phyloP scores from a whole-genome alignment of 2,113 vertebrate species.

The Aramus guarauna region DNA sequence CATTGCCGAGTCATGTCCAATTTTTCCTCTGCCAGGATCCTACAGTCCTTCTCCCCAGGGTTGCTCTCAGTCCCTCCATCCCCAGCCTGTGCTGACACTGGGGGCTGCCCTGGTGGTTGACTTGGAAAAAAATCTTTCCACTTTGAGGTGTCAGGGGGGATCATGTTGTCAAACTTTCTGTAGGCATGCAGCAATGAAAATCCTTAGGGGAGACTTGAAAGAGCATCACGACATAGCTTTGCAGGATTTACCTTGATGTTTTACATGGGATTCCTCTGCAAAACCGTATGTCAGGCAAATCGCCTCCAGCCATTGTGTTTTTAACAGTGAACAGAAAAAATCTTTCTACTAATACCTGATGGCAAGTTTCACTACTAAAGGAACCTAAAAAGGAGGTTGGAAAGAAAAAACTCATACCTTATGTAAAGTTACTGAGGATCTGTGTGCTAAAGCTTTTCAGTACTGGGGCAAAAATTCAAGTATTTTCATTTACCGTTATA shows the following conservation, averaged over 20 bases:
- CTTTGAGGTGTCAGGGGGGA: neutral
- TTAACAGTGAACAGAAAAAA: neutral
- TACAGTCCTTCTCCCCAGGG: accelerated
- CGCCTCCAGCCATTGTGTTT: neutral
- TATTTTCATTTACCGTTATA: neutral
- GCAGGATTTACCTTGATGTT: neutral
- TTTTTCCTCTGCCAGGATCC: accelerated
- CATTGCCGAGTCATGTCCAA: accelerated
- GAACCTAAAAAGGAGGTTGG: neutral
- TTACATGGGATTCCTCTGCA: neutral
- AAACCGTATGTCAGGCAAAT: neutral
- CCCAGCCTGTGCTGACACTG: neutral
- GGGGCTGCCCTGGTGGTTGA: neutral
- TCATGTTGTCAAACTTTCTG: neutral
- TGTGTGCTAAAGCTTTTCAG: neutral
- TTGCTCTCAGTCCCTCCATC: accelerated
- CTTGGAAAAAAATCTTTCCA: neutral
- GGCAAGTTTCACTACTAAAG: neutral
- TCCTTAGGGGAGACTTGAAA: neutral
- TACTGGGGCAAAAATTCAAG: neutral
- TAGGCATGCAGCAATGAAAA: neutral
- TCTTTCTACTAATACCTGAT: neutral
- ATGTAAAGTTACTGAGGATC: neutral
- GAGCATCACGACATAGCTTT: neutral
- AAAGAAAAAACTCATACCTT: neutral